Percentiles rank a stretch among this genome's conserved stretches.
These are phyloP conservation scores for Paratrypauchen microcephalus DNA, from an alignment of 2,797 vertebrate genomes.

Conservation along the genomic window DNA sequence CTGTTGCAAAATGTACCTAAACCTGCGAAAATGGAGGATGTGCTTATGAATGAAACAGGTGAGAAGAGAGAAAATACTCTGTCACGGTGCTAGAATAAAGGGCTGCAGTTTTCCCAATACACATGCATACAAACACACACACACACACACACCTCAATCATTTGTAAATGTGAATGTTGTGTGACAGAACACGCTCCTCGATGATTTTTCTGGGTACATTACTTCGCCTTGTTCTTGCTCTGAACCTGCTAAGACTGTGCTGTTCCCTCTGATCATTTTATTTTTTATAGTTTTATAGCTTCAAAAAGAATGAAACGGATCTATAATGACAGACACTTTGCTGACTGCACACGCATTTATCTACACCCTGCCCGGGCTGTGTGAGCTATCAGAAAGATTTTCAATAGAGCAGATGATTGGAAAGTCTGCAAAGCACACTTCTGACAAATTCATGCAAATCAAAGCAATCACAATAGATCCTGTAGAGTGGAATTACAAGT, in stretches of 20 bases:
- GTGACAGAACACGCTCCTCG: constrained; percentile 13
- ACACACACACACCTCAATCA: background rate
- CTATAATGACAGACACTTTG: constrained; percentile 14
- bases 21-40: background rate
- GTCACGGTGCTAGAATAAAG: constrained; percentile 15
- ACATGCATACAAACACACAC: background rate
- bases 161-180: constrained; percentile 10
- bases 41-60: constrained; percentile 2
- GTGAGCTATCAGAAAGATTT: constrained; percentile 15
- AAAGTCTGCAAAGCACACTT: background rate
- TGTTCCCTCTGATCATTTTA: constrained; percentile 13
- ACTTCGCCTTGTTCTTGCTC: constrained; percentile 2
- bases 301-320: constrained; percentile 24
- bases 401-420: background rate
- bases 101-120: constrained; percentile 3
- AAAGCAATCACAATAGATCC: background rate
- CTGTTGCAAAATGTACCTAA: background rate
- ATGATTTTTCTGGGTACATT: constrained; percentile 13
- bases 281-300: constrained; percentile 20
- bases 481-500: background rate
- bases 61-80: constrained; percentile 1
- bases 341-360: constrained; percentile 21
- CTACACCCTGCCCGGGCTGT: constrained; percentile 19
- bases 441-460: constrained; percentile 4
- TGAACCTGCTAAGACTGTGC: constrained; percentile 2